Evolutionary conservation across 2,888 invertebrate species (phyloP).

Genomic region (Troglohyphantes excavatus): DNA sequence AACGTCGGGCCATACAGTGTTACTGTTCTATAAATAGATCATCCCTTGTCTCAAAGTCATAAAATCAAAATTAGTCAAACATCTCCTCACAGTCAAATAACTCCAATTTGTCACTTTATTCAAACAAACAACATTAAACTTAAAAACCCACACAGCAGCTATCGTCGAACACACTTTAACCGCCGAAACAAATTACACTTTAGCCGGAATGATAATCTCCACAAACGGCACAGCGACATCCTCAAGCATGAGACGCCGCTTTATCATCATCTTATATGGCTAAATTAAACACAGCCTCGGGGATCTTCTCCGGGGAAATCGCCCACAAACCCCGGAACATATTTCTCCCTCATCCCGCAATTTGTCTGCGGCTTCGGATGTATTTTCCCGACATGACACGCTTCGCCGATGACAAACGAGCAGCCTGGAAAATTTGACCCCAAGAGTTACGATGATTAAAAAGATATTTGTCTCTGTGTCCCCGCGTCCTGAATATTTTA

Average conservation of each 20-base stretch:
- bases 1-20: too few relatives aligned
- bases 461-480: conserved; percentile 55
- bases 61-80: too few relatives aligned
- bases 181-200: conserved; percentile 14
- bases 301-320: conserved; percentile 24
- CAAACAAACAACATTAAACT: neutral
- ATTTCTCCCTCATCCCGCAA: conserved; percentile 13
- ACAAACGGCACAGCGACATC: neutral
- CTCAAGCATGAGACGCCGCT: conserved; percentile 11
- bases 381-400: conserved; percentile 52
- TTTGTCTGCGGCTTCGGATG: conserved; percentile 51
- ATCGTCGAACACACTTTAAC: too few relatives aligned
- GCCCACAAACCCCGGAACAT: conserved; percentile 2
- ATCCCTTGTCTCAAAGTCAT: too few relatives aligned
- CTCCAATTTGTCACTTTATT: neutral
- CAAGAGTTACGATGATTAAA: conserved; percentile 62
- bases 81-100: too few relatives aligned
- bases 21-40: too few relatives aligned
- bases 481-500: conserved; percentile 51
- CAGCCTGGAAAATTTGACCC: conserved; percentile 60
- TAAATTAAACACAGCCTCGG: conserved; percentile 39
- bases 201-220: conserved; percentile 9
- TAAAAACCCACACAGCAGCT: neutral
- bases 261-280: conserved; percentile 40
- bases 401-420: conserved; percentile 71